Evolutionary conservation across 1,140 invertebrate species (phyloP), one percentile per base, ranked within the genome.

Genomic region (Phymastichus coffea): DNA sequence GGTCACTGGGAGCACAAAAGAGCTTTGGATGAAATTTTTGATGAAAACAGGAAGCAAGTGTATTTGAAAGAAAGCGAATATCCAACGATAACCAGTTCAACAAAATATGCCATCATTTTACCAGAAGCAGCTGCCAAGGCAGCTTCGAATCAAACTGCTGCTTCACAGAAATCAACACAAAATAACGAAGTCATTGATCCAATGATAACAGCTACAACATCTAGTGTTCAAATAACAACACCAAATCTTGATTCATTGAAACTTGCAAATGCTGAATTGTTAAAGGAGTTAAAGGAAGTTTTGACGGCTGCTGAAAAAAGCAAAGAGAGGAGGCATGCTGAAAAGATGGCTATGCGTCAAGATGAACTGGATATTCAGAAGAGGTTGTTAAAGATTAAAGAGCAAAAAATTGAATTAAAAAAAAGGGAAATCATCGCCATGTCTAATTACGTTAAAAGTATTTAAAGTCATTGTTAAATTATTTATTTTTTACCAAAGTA

Each of bases 1-100:
- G 72, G 73, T 4, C 65, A 73, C 22, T 75, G 73, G 73, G 71
- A 75, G 10, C 72, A 74, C 12, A 74, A 71, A 44, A 69, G 59
- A 53, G 72, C 71, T 1, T 25, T 74, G 25, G 73, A 75, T 22
- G 72, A 75, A 55, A 75, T 74, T 20, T 75, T 74, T n/a, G 59
- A 62, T 6, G 70, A 75, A 22, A 70, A 64, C 40, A 67, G 63
- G 23, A 64, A 55, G 6, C 66, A 69, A 25, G 35, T 65, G 40
- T 75, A 73, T 38, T 25, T 74, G 19, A 61, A 72, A 7, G 58
- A 68, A 12, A 64, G 22, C 7, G 72, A 70, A 30, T 63, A 63
- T 48, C 60, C 66, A 0, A n/a, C 61, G 2, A 14, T 65, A 0
- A 53, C 41, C 10, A 53, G 54, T 10, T 66, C 69, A 0, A 28